Percentiles rank a stretch among this genome's conserved stretches.
These are phyloP conservation scores for Melanostigma gelatinosum DNA, from an alignment of 2,113 vertebrate genomes.

Conservation along the genomic window DNA sequence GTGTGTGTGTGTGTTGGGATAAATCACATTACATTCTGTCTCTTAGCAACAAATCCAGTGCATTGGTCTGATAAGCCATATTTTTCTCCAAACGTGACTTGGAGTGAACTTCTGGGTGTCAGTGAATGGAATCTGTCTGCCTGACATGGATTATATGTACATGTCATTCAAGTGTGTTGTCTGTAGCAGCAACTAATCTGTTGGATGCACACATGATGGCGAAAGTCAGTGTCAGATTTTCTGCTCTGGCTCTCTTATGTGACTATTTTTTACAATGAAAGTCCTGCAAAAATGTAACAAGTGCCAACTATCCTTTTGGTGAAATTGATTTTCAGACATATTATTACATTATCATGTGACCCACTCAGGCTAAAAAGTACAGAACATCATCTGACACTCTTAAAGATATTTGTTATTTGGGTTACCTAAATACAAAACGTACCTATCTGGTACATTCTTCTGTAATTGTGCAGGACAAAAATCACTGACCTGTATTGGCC, in stretches of 20 bases:
- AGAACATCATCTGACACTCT: neutral
- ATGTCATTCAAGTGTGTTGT: slow-evolving; percentile 1
- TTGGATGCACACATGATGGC: neutral
- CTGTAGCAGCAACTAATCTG: neutral
- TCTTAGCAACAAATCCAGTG: slow-evolving; percentile 70
- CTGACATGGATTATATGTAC: neutral
- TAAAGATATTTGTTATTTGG: too few relatives aligned
- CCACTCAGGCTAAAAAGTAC: neutral
- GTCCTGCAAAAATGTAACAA: neutral
- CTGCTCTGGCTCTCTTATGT: neutral
- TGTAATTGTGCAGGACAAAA: neutral
- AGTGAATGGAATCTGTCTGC: slow-evolving; percentile 18
- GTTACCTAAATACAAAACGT: too few relatives aligned
- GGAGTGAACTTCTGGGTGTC: slow-evolving; percentile 42
- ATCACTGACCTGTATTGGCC: neutral
- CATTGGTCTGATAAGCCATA: slow-evolving; percentile 41
- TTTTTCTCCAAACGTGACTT: slow-evolving; percentile 54
- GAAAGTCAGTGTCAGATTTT: neutral
- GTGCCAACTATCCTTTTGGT: neutral
- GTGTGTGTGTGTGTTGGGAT: slow-evolving; percentile 20
- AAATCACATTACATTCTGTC: slow-evolving; percentile 61
- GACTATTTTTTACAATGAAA: neutral
- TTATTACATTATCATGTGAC: neutral
- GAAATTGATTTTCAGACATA: neutral
- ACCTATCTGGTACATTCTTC: neutral